phyloP scores from a whole-genome alignment of 1,140 invertebrate species.

The Drosophila navojoa region DNA sequence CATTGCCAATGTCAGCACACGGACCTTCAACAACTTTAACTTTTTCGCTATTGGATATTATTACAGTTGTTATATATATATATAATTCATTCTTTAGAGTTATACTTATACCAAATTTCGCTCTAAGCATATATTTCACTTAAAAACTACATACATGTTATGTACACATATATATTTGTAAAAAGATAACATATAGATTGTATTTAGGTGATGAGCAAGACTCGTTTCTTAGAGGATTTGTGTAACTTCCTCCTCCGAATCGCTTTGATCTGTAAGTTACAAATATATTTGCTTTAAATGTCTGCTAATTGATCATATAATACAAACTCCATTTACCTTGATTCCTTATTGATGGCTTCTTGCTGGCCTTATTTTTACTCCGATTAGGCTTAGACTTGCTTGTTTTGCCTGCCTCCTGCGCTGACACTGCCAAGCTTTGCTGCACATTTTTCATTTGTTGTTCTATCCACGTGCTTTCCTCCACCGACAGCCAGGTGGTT shows the following conservation, averaged over 20 bases:
- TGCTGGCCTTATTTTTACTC: slow-evolving; percentile 32
- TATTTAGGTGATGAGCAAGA: background rate
- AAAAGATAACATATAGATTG: background rate
- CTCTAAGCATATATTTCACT: slow-evolving; percentile 8
- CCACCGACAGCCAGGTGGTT: slow-evolving; percentile 49
- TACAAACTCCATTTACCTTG: slow-evolving; percentile 14
- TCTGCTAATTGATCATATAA: background rate
- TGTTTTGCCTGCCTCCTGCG: slow-evolving; percentile 2
- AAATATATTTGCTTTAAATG: background rate
- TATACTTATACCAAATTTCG: slow-evolving; percentile 1
- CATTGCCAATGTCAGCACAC: no score
- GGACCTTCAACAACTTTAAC: no score
- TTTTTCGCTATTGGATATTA: no score
- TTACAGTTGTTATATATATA: no score
- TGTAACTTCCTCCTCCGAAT: slow-evolving; percentile 64
- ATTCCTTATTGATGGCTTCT: slow-evolving; percentile 24
- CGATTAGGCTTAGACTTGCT: slow-evolving; percentile 35
- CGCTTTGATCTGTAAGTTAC: slow-evolving; percentile 55
- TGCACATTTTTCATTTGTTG: background rate
- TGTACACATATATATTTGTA: background rate
- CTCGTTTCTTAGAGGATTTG: slow-evolving; percentile 36
- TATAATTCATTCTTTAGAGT: background rate
- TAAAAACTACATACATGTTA: slow-evolving; percentile 2
- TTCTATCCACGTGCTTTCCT: slow-evolving; percentile 2
- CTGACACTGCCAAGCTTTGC: background rate